Base-by-base conservation (phyloP, 2,888 invertebrate genomes). In the Agrotis exclamationis region DNA sequence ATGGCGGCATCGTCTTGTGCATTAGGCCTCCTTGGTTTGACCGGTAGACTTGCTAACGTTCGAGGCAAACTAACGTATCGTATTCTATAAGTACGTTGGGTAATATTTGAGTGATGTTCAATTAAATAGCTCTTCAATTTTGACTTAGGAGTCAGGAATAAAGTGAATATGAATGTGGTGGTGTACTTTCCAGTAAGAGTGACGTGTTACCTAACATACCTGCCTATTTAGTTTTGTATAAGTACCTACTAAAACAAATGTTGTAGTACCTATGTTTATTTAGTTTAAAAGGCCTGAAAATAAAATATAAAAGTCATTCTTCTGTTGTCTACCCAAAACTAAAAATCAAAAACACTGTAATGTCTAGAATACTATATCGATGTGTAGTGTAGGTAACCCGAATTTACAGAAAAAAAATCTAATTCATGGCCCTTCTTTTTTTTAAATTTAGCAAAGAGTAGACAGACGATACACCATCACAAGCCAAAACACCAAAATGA, bases 1-100 rank as follows among this genome's bases (percentile, higher is more conserved):
- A 89, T 89, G 84, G 86, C 85, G 85, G 84, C 79, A 82, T 74
- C 85, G 86, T 85, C 85, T 87, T 84, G 79, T 85, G 77, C 86
- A 85, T 86, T 87, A 88, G 79, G 79, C 79, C 78, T 82, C 69
- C 75, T 85, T 85, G 82, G 76, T 83, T 81, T 83, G 78, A 85
- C 82, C 76, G 76, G 82, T 68, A 69, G 76, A 72, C 73, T 70
- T 80, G 67, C 73, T 82, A 80, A 79, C 71, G 70, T 63, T 65
- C 58, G 73, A 24, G 63, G 67, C 63, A 77, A 78, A 75, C 85
- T 82, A 67, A 50, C 54, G 22, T 72, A 45, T 24, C 58, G 57
- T 71, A 28, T 62, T 54, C 24, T 54, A 22, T 56, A 53, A 11
- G 51, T 33, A 68, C 50, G 47, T 71, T 64, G 63, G 28, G 62